Base-by-base conservation (phyloP, 1,140 invertebrate genomes). In the Eurosta solidaginis region DNA sequence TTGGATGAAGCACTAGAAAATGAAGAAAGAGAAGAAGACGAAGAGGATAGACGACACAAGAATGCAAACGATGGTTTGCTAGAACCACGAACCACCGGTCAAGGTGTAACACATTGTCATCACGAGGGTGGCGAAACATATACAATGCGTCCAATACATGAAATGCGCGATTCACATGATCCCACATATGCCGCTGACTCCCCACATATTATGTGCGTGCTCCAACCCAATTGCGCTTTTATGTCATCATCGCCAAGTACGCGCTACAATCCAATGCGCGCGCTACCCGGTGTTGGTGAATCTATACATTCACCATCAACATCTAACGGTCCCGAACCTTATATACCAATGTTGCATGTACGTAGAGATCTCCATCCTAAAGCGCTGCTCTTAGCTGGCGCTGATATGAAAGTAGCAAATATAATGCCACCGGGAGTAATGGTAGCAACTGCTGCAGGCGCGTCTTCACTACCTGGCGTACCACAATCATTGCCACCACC, bases 341-440 rank as follows among this genome's bases (percentile, higher is more conserved):
- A 89, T 68, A 86, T 91, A 78, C 91, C 91, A 1, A 91, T 92
- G 79, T 82, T 94, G 33, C 93, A 94, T 81, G 94, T 94, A 27
- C 89, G 93, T 44, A 89, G 93, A 83, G 93, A 94, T 81, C 87
- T 94, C 27, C 90, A 93, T 77, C 92, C 91, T 80, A 88, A 89
- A 74, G 89, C 89, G 74, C 84, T 90, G 47, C 81, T 74, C 2
- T 82, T 88, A 2, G 22, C 75, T 82, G 49, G 87, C 88, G 29
- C 86, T 85, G 86, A 74, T 79, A 83, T 76, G 25, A 78, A 78
- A 44, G 27, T 59, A n/a, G 22, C 59, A 50, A 78, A 74, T 63
- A 29, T 73, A 75, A 25, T 68, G 14, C 54, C 76, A 6, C 29
- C 47, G 12, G 47, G 47, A 2, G 27, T 50, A 9, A 33, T 52